Evolutionary conservation across 2,888 invertebrate species (phyloP).

Genomic region (Athalia circularis): DNA sequence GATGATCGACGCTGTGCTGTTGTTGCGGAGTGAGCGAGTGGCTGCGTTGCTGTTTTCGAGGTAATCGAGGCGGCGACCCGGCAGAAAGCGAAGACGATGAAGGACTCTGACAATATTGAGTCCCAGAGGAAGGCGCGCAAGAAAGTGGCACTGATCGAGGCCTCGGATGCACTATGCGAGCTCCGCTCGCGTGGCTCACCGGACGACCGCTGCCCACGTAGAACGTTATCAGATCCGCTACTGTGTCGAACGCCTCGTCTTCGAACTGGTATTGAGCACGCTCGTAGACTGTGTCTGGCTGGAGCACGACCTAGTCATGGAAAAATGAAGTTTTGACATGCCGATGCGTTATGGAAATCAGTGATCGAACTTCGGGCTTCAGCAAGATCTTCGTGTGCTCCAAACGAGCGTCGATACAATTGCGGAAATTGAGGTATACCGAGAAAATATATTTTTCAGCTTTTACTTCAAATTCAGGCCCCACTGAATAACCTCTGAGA

Average conservation of each 20-base stretch:
- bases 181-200: slow-evolving; percentile 92
- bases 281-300: slow-evolving; percentile 94
- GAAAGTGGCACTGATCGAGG: slow-evolving; percentile 85
- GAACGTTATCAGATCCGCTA: slow-evolving; percentile 94
- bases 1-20: slow-evolving; percentile 52
- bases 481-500: no score
- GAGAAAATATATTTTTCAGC: not conserved
- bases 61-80: slow-evolving; percentile 71
- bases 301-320: slow-evolving; percentile 82
- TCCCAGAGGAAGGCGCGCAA: slow-evolving; percentile 66
- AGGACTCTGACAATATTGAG: slow-evolving; percentile 72
- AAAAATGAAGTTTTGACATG: not conserved
- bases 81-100: slow-evolving; percentile 77
- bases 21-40: slow-evolving; percentile 83
- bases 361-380: no score
- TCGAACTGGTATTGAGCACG: slow-evolving; percentile 95
- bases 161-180: slow-evolving; percentile 89
- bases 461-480: no score
- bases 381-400: no score
- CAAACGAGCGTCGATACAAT: no score
- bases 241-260: slow-evolving; percentile 94
- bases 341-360: not conserved
- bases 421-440: no score
- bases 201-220: slow-evolving; percentile 94
- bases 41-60: slow-evolving; percentile 82